These are phyloP conservation scores for Euphydryas editha DNA, from an alignment of 2,888 invertebrate species.

Conservation along the genomic window DNA sequence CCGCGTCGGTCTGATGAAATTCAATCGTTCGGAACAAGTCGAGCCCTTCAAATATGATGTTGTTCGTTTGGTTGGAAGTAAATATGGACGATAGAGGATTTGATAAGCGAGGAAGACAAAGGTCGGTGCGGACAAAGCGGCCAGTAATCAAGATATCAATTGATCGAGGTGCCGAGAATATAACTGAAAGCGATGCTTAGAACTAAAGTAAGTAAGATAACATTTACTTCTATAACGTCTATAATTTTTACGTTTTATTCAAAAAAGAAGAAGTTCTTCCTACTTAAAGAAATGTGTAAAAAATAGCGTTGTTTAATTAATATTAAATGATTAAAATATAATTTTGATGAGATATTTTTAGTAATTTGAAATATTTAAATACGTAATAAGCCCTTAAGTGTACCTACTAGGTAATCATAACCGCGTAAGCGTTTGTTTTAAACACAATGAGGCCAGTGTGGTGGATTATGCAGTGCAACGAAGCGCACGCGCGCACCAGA, in stretches of 20 bases:
- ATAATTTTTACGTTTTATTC: no score
- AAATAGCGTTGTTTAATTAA: no score
- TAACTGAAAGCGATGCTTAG: constrained; percentile 37
- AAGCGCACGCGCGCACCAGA: constrained; percentile 76
- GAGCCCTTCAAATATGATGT: constrained; percentile 55
- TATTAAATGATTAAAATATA: no score
- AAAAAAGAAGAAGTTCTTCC: no score
- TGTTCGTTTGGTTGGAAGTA: constrained; percentile 60
- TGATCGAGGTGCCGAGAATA: constrained; percentile 37
- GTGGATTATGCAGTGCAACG: constrained; percentile 62
- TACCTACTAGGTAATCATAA: constrained; percentile 14
- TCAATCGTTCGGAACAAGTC: constrained; percentile 44
- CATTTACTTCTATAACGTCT: neutral
- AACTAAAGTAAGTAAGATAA: neutral
- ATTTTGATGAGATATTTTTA: no score
- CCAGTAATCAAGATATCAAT: constrained; percentile 67
- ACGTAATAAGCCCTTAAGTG: neutral
- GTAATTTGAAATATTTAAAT: no score
- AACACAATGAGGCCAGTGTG: constrained; percentile 49
- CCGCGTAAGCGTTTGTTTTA: constrained; percentile 29
- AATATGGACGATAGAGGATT: constrained; percentile 54
- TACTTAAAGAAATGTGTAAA: no score
- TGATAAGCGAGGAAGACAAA: constrained; percentile 69
- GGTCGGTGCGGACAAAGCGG: constrained; percentile 67
- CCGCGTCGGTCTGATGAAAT: constrained; percentile 39